Conservation (phyloP, 2,888 invertebrate species). For the Leucoma salicis region DNA sequence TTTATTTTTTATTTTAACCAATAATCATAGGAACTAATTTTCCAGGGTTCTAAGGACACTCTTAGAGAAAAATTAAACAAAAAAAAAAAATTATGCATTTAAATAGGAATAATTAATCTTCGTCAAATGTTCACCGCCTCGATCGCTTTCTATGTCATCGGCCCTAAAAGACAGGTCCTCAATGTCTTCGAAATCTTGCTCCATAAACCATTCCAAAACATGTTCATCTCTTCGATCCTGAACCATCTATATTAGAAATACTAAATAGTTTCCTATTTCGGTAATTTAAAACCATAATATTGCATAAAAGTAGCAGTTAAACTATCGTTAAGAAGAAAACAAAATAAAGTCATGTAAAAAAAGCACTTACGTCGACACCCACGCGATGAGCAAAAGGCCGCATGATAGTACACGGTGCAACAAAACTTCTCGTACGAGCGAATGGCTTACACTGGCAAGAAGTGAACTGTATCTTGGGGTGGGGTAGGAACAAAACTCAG, state of each 20-base stretch:
- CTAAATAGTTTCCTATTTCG: not conserved
- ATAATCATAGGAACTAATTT: too few relatives aligned
- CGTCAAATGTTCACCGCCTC: not conserved
- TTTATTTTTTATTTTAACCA: not conserved
- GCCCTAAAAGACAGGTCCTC: slow-evolving; percentile 12
- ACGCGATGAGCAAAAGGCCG: slow-evolving; percentile 9
- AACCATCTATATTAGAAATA: not conserved
- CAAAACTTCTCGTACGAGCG: slow-evolving; percentile 2
- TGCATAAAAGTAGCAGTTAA: too few relatives aligned
- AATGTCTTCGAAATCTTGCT: slow-evolving; percentile 14
- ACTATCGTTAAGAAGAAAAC: not conserved
- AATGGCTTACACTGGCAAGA: not conserved
- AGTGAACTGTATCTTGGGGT: not conserved
- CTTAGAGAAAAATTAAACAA: too few relatives aligned
- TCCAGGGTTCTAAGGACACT: too few relatives aligned
- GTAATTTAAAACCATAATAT: too few relatives aligned
- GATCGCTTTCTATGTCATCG: slow-evolving; percentile 12
- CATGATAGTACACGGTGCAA: slow-evolving; percentile 1
- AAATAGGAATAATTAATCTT: too few relatives aligned
- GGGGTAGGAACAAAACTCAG: slow-evolving; percentile 1
- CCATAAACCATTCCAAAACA: not conserved
- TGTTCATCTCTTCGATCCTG: too few relatives aligned
- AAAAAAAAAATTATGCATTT: too few relatives aligned
- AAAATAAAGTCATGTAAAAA: not conserved
- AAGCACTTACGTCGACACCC: slow-evolving; percentile 1